Conservation (phyloP, 2,113 vertebrate genomes). For the Circaetus cinerascens region DNA sequence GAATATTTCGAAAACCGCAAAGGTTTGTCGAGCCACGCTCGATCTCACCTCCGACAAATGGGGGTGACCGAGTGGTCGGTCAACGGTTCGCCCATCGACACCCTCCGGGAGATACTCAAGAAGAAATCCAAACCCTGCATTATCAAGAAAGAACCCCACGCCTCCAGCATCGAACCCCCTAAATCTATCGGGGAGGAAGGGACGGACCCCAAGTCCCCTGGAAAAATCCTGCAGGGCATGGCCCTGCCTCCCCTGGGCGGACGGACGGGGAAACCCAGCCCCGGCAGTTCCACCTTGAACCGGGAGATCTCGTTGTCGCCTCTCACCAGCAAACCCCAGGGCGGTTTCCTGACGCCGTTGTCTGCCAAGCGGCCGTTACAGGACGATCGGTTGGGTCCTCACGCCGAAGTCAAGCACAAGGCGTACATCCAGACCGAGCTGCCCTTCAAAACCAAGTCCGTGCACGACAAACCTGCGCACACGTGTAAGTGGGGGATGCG, state of each 20-base stretch:
- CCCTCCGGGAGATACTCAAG: conserved; percentile 87
- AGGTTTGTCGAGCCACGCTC: conserved; percentile 92
- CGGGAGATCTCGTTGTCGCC: conserved; percentile 68
- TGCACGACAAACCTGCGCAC: conserved; percentile 81
- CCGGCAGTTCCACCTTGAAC: conserved; percentile 47
- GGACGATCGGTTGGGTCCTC: conserved; percentile 71
- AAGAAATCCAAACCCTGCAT: conserved; percentile 76
- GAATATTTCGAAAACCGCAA: conserved; percentile 96
- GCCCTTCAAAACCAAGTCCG: conserved; percentile 78
- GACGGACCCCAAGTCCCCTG: conserved; percentile 46
- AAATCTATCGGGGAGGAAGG: conserved; percentile 64
- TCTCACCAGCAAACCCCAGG: conserved; percentile 67
- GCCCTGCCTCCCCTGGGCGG: conserved; percentile 65
- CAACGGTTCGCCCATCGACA: conserved; percentile 95
- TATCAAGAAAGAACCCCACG: conserved; percentile 83
- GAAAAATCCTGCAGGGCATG: conserved; percentile 65
- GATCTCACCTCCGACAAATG: conserved; percentile 94
- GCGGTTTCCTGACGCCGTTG: conserved; percentile 72
- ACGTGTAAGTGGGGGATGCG: conserved; percentile 72
- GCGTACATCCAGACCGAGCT: conserved; percentile 83
- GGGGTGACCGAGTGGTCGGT: conserved; percentile 95
- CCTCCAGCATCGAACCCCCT: conserved; percentile 57
- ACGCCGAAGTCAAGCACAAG: conserved; percentile 70
- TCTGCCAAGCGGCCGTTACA: conserved; percentile 78
- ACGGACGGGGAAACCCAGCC: conserved; percentile 75